These are phyloP conservation scores for Amiota mariae DNA, from an alignment of 2,888 invertebrate species.

Conservation along the genomic window DNA sequence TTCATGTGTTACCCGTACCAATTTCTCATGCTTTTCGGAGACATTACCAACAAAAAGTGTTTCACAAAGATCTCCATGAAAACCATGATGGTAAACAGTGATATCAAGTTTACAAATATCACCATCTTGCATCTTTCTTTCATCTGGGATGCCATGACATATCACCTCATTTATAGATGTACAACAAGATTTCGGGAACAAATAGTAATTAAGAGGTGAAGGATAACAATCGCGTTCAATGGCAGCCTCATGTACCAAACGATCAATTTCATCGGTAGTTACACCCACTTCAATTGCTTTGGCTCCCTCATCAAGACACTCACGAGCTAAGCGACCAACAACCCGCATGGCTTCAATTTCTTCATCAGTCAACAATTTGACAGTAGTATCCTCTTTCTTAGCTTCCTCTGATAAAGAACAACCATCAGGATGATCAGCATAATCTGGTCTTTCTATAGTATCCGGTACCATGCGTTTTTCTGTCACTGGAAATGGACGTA, in stretches of 20 bases:
- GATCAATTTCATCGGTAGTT: conserved; percentile 97
- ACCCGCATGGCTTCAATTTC: conserved; percentile 96
- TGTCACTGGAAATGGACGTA: conserved; percentile 87
- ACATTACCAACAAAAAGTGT: conserved; percentile 96
- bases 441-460: conserved; percentile 92
- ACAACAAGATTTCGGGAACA: conserved; percentile 98
- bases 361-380: conserved; percentile 92
- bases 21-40: conserved; percentile 86
- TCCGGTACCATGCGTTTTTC: conserved; percentile 87
- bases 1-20: conserved; percentile 92
- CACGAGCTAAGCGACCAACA: conserved; percentile 86
- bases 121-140: conserved; percentile 90
- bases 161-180: conserved; percentile 95
- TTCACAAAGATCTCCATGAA: conserved; percentile 99
- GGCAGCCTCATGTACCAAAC: conserved; percentile 91
- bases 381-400: conserved; percentile 84
- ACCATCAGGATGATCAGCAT: conserved; percentile 94
- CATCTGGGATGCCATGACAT: conserved; percentile 95
- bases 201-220: conserved; percentile 97
- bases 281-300: conserved; percentile 91
- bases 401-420: conserved; percentile 88
- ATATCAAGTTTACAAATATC: conserved; percentile 98
- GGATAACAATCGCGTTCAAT: conserved; percentile 97
- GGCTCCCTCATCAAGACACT: conserved; percentile 93
- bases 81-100: conserved; percentile 96